These are phyloP conservation scores for Mayetiola destructor DNA, from an alignment of 2,888 invertebrate species.

Conservation along the genomic window DNA sequence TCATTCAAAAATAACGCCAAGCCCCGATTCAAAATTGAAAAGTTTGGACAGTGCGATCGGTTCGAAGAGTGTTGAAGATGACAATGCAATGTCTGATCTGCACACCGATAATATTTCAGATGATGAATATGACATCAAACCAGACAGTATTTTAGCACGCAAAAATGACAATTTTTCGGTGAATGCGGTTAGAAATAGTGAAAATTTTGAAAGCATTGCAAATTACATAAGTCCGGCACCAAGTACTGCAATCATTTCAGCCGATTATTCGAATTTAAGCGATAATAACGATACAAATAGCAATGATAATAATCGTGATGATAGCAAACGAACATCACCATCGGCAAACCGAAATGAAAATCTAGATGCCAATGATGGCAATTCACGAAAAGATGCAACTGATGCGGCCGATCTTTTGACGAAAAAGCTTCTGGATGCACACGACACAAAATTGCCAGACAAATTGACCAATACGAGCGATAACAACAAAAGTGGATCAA, in stretches of 20 bases:
- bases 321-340: not conserved
- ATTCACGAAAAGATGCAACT: conserved; percentile 1
- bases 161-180: conserved; percentile 1
- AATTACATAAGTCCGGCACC: conserved; percentile 3
- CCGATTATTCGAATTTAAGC: conserved; percentile 3
- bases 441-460: not conserved
- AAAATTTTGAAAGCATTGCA: conserved; percentile 6
- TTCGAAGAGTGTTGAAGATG: conserved; percentile 10
- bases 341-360: not conserved
- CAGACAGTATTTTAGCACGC: not conserved
- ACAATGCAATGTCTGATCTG: conserved; percentile 6
- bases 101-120: conserved; percentile 7
- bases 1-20: not conserved
- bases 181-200: not conserved
- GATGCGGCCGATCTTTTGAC: not conserved
- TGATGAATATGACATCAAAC: conserved; percentile 12
- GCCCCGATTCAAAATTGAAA: not conserved
- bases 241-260: not conserved
- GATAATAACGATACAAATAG: conserved; percentile 2
- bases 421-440: not conserved
- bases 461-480: too few species aligned
- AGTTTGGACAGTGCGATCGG: conserved; percentile 1
- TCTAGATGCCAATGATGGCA: too few species aligned
- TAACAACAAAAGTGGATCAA: not conserved
- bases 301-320: conserved; percentile 2